Evolutionary conservation across 2,113 vertebrate genomes (phyloP), one percentile per base, ranked within the genome.

Genomic region (Lophotis ruficrista): DNA sequence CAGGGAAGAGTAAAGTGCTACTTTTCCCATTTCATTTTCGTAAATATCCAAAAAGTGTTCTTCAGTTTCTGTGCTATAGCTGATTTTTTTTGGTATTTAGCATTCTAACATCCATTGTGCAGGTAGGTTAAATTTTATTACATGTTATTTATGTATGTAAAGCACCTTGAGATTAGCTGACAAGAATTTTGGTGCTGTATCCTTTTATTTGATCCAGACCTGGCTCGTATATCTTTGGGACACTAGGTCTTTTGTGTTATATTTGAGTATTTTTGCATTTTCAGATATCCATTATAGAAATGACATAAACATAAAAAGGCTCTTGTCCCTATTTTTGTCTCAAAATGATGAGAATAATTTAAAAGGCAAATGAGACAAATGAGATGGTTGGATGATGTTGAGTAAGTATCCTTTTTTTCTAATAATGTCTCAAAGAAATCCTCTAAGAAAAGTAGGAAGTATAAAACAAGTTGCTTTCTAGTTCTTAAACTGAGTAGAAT

Each of bases 141-240:
- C 54, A 25, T 62, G 28, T 0, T 0, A 30, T 50, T 58, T 14
- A 3, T 28, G 2, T 24, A 9, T 31, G 14, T 31, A 48, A 68
- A 56, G 30, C 50, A 69, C 27, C 30, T 37, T 15, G 10, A 68
- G 31, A 41, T 38, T 41, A 61, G 11, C 30, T 41, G 28, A 50
- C 6, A 41, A 28, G 30, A 53, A 19, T 73, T 93, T 68, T 76
- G 37, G 14, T 68, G 37, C 10, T 76, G 3, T 22, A 10, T 66
- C 9, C 56, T 73, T 65, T 72, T 48, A 13, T n/a, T 18, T 33
- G 58, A 45, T 21, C 15, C 41, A 61, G 54, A 28, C n/a, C 15
- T 48, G 30, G 4, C 62, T 38, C 19, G 3, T 22, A 3, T 33
- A 22, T 78, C 35, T 71, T 33, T 57, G 37, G 7, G 4, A 7